Base-by-base conservation (phyloP, 2,888 invertebrate species). In the Phengaris alcon region DNA sequence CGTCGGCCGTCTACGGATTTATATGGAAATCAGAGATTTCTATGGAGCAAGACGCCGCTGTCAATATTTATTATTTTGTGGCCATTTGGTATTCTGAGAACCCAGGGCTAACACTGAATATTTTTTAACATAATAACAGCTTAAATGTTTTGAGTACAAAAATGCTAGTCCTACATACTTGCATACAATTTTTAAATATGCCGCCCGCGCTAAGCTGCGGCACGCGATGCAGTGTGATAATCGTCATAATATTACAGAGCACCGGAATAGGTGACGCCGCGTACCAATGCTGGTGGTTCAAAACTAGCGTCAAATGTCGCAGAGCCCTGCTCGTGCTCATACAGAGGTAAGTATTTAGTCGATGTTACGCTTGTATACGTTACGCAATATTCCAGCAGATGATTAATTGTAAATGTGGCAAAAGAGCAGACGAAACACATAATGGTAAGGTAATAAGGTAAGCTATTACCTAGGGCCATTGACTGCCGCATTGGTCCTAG, bases 261-360 rank as follows among this genome's bases (percentile, higher is more conserved):
- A 81, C 86, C 46, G 89, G 88, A 68, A 86, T 91, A 35, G 85
- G 89, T 12, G 85, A 88, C 74, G 88, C 90, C 2, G 89, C 87
- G 51, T 91, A 90, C 77, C 86, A 90, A 77, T 88, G 89, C 75
- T 86, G 85, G 0, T 90, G 90, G 90, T 89, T 88, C 77, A 83
- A 82, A 75, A 83, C 83, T 78, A 84, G 86, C 78, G 82, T 81
- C 46, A 83, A 84, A n/a, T 85, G 88, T 75, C 86, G 87, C 15
- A 84, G 85, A 15, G 86, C 88, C 2, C 77, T 91, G 57, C 82
- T 90, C 48, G 76, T 86, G 46, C 79, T 90, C 75, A 82, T 90
- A n/a, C 87, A 85, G 82, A 90, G 90, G 91, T 90, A 82, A 54
- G 4, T 12, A 15, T 54, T n/a, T 35, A 35, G 3, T 3, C 35